Conservation (phyloP, 2,113 vertebrate genomes). For the Nothoprocta pentlandii region DNA sequence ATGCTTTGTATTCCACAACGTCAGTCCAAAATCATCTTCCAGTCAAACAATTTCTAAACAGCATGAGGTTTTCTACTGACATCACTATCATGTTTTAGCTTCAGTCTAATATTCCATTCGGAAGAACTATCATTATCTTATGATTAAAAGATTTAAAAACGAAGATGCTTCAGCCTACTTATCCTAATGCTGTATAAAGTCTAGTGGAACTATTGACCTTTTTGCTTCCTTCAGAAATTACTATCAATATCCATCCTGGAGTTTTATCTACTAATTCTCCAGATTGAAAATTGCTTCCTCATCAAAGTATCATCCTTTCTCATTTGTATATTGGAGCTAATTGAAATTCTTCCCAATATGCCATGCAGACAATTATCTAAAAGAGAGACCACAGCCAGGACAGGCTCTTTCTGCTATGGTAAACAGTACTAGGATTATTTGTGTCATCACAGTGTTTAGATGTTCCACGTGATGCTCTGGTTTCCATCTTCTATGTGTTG, state of each 20-base stretch:
- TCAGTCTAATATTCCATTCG: background rate
- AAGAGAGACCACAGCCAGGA: background rate
- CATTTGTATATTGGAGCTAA: slow-evolving; percentile 20
- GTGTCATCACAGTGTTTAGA: background rate
- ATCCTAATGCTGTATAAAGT: slow-evolving; percentile 53
- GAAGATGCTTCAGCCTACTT: slow-evolving; percentile 37
- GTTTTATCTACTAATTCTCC: slow-evolving; percentile 8
- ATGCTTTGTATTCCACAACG: background rate
- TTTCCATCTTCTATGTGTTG: background rate
- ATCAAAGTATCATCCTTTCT: slow-evolving; percentile 23
- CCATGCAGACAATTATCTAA: background rate
- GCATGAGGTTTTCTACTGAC: slow-evolving; percentile 23
- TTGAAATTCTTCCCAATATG: slow-evolving; percentile 19
- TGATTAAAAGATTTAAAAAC: slow-evolving; percentile 33
- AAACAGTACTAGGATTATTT: background rate
- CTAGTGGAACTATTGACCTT: slow-evolving; percentile 36
- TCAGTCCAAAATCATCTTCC: background rate
- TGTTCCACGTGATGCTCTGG: background rate
- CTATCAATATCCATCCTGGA: slow-evolving; percentile 18
- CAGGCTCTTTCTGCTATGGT: background rate
- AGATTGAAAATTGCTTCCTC: slow-evolving; percentile 45
- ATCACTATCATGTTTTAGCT: background rate
- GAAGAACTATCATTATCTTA: slow-evolving; percentile 37
- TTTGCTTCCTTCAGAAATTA: slow-evolving; percentile 42
- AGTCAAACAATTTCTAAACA: slow-evolving; percentile 38